These are phyloP conservation scores for Palythoa heliodiscus DNA, from an alignment of 92 coral and sea anemone species.

Conservation along the genomic window DNA sequence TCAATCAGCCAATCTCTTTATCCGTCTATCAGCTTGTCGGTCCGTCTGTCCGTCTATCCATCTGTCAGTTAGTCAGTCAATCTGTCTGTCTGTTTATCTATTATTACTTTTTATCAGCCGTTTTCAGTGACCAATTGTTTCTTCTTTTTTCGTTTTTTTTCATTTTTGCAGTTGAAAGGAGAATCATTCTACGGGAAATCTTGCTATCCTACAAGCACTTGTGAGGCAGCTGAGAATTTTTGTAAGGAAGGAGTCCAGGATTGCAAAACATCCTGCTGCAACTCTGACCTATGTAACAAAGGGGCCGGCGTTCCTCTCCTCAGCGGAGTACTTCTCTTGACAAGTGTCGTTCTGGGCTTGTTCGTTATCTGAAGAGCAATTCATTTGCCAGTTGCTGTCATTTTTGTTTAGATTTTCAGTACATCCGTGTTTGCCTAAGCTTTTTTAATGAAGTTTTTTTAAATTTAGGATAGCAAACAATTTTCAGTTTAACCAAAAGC, in stretches of 20 bases:
- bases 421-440: no score
- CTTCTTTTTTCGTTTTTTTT: no score
- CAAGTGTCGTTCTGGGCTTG: not conserved
- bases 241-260: not conserved
- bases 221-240: not conserved
- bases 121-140: no score
- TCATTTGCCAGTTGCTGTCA: not conserved
- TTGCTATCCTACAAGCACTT: not conserved
- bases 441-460: no score
- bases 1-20: no score
- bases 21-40: not conserved
- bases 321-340: conserved; percentile 21
- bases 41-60: not conserved
- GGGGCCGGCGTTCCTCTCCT: conserved; percentile 9
- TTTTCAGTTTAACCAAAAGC: no score
- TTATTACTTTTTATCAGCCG: not conserved
- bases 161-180: not conserved
- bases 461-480: no score
- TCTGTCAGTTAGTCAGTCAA: not conserved
- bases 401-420: no score
- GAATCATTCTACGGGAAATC: not conserved
- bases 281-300: conserved; percentile 20
- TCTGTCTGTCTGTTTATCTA: no score
- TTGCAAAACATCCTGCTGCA: conserved; percentile 14
- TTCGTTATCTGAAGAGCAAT: not conserved